Percentiles rank a stretch among this genome's conserved stretches.
Evolutionary conservation across 2,113 vertebrate species (phyloP).

Genomic region (Poecile atricapillus): DNA sequence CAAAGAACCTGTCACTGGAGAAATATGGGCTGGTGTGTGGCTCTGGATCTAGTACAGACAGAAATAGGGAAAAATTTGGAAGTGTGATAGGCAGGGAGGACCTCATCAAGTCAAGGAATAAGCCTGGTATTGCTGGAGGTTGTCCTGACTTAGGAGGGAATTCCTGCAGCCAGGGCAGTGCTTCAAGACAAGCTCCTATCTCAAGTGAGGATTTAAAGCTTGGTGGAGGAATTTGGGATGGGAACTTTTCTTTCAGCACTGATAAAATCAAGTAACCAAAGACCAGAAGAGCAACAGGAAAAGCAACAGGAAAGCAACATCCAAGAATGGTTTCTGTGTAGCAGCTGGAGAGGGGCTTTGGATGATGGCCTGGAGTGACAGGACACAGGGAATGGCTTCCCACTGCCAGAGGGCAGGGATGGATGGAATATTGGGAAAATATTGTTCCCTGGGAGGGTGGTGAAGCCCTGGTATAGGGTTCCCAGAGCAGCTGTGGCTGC

Average conservation of each 20-base stretch:
- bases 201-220: not conserved
- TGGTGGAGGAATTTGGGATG: not conserved
- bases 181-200: fast-evolving
- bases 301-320: not conserved
- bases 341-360: not conserved
- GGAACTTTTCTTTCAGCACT: not conserved
- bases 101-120: not conserved
- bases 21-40: not conserved
- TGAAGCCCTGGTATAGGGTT: fast-evolving
- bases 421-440: not conserved
- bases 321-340: not conserved
- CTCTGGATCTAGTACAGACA: not conserved
- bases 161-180: not conserved
- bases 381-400: not conserved
- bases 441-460: fast-evolving
- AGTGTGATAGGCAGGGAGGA: not conserved
- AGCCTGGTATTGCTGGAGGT: not conserved
- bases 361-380: not conserved
- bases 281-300: not conserved
- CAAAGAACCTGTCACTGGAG: not conserved
- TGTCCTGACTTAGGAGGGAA: not conserved
- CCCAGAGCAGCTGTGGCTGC: not conserved
- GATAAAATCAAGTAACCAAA: not conserved
- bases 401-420: not conserved
- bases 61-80: not conserved